These are phyloP conservation scores for Zosterops japonicus DNA, from an alignment of 2,113 vertebrate species.

Conservation along the genomic window DNA sequence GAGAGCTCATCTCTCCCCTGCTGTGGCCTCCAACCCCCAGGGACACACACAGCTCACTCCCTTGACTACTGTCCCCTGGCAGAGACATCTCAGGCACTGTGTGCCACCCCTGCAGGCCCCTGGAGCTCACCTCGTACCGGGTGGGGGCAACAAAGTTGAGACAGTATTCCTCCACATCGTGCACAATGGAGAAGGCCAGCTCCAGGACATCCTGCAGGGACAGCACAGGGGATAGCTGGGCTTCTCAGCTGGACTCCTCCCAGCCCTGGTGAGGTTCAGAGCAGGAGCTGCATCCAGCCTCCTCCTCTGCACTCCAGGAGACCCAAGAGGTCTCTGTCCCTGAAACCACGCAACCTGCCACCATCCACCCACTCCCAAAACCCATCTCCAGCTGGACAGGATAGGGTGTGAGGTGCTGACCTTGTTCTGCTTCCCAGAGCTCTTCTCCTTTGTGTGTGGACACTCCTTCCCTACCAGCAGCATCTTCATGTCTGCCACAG, in stretches of 20 bases:
- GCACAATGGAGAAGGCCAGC: conserved; percentile 90
- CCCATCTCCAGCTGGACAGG: background rate
- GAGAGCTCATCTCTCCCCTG: background rate
- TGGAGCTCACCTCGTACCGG: conserved; percentile 85
- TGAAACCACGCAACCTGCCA: background rate
- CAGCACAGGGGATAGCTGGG: background rate
- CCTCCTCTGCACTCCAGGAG: background rate
- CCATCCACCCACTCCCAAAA: background rate
- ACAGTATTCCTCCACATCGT: conserved; percentile 87
- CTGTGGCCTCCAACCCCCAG: background rate
- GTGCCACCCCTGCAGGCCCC: background rate
- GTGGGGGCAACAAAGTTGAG: conserved; percentile 93
- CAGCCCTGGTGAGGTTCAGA: background rate
- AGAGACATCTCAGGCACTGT: background rate
- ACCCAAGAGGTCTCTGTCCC: background rate
- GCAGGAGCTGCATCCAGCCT: background rate
- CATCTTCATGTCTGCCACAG: conserved; percentile 90
- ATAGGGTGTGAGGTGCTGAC: conserved; percentile 57
- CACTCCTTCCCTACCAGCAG: conserved; percentile 92
- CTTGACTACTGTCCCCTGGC: background rate
- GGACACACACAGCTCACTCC: background rate
- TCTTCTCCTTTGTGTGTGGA: conserved; percentile 91
- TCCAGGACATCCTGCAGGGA: conserved; percentile 86
- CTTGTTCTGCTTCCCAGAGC: conserved; percentile 93
- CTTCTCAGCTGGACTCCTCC: background rate